phyloP scores from a whole-genome alignment of 37 sponge, comb jelly and placozoan species.

The Theonella swinhoei region DNA sequence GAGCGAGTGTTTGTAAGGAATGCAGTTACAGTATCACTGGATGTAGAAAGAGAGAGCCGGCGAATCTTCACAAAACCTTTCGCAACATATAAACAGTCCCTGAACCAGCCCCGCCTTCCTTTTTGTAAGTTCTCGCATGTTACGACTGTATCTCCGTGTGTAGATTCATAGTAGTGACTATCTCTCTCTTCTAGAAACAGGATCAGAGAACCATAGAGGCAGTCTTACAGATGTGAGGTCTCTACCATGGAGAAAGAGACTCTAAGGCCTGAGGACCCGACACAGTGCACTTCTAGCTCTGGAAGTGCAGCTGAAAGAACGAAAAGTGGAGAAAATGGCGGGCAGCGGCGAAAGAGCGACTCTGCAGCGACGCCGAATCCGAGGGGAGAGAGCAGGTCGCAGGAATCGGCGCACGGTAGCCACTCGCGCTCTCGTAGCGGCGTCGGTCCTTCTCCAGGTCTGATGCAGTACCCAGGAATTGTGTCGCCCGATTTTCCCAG shows the following conservation, averaged over 20 bases:
- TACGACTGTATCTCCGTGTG: no score
- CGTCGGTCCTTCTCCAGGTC: not conserved
- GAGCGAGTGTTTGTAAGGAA: not conserved
- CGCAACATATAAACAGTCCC: no score
- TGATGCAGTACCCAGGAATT: not conserved
- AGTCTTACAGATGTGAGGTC: no score
- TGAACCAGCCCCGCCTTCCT: not conserved
- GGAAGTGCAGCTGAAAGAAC: no score
- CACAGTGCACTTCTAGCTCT: no score
- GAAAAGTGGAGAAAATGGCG: not conserved
- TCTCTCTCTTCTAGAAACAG: no score
- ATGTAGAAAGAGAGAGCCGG: no score
- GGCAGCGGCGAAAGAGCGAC: not conserved
- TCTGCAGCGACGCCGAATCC: not conserved
- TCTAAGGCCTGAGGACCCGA: no score
- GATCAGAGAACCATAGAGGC: no score
- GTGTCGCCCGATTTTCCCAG: slow-evolving; percentile 48
- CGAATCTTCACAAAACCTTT: no score
- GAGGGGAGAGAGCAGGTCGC: not conserved
- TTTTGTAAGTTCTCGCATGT: no score
- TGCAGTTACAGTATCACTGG: not conserved
- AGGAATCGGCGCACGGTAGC: slow-evolving; percentile 5
- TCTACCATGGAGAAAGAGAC: not conserved
- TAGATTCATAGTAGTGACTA: no score
- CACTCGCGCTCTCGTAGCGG: not conserved